Evolutionary conservation across 64 coral and sea anemone genomes (phyloP), one percentile per base, ranked within the genome.

Genomic region (Astreopora myriophthalma): DNA sequence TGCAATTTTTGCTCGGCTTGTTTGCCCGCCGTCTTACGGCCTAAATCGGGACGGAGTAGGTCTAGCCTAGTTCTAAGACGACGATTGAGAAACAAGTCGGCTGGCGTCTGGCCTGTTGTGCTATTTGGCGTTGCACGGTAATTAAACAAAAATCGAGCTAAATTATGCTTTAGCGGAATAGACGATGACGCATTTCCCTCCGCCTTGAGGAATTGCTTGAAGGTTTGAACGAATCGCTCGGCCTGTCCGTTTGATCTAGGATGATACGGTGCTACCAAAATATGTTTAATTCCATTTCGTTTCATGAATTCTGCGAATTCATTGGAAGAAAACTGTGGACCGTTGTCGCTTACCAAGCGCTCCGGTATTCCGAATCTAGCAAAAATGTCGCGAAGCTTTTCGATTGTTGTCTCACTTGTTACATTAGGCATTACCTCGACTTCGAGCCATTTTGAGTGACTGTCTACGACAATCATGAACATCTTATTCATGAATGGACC

Each of bases 191-290:
- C 40, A 16, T 40, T 57, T 74, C 69, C 86, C 68, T 88, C 69
- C 69, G 48, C 69, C 27, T 88, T 88, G 32, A 73, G 75, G 75
- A 27, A 88, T 57, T 75, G 86, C 70, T 88, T 88, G 8, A 88
- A 88, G 3, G 68, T 88, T 34, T 88, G 86, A 88, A 88, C 86
- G 34, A 74, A 88, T 74, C 67, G 35, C 69, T 88, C 69, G 23
- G 66, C 86, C 35, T 88, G 86, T 29, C 86, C 68, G 48, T 73
- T 88, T 30, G 86, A 88, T 74, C 86, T 44, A 14, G 86, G 86
- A 32, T 88, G 68, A 33, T 74, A 88, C 28, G 86, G 86, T 23
- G 39, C 46, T 9, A 74, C 69, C 17, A 69, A 23, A 74, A 88
- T 88, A 40, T 88, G 85, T 40, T 87, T 88, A 49, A 75, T 74